Conservation (phyloP, 2,797 vertebrate species). For the Gymnoscopelus braueri region DNA sequence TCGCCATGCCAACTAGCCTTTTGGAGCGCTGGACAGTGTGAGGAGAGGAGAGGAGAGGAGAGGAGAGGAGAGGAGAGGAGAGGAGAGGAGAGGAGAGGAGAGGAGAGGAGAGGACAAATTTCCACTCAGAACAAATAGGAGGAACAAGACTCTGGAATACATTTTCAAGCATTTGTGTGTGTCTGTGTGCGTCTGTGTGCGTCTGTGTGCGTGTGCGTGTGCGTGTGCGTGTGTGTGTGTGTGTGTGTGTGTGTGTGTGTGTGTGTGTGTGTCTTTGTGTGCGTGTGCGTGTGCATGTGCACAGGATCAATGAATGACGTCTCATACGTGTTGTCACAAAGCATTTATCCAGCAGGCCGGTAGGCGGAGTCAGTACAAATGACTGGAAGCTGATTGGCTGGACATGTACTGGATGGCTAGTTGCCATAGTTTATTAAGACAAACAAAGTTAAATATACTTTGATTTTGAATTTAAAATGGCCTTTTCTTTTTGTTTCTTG, state of each 20-base stretch:
- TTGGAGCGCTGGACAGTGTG: conserved; percentile 63
- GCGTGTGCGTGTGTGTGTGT: conserved; percentile 23
- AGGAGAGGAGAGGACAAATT: conserved; percentile 44
- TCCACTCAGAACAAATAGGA: not conserved
- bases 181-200: conserved; percentile 13
- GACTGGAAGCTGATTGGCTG: too few relatives aligned
- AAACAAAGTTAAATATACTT: too few relatives aligned
- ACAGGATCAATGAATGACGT: too few relatives aligned
- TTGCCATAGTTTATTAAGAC: too few relatives aligned
- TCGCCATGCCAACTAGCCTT: conserved; percentile 75
- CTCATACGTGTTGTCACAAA: too few relatives aligned
- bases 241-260: conserved; percentile 25
- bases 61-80: conserved; percentile 1
- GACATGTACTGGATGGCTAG: too few relatives aligned
- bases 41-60: conserved; percentile 4
- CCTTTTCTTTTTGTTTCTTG: too few relatives aligned
- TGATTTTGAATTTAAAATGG: too few relatives aligned
- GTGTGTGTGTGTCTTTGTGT: conserved; percentile 22
- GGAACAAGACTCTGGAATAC: conserved; percentile 51
- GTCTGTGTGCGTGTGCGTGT: not conserved
- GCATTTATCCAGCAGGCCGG: too few relatives aligned
- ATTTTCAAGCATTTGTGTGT: conserved; percentile 52
- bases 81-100: conserved; percentile 22
- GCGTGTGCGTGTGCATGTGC: not conserved
- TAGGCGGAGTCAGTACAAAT: too few relatives aligned